Percentiles rank a stretch among this genome's conserved stretches.
phyloP scores from a whole-genome alignment of 2,797 vertebrate species.

The Sebastes nivosus region DNA sequence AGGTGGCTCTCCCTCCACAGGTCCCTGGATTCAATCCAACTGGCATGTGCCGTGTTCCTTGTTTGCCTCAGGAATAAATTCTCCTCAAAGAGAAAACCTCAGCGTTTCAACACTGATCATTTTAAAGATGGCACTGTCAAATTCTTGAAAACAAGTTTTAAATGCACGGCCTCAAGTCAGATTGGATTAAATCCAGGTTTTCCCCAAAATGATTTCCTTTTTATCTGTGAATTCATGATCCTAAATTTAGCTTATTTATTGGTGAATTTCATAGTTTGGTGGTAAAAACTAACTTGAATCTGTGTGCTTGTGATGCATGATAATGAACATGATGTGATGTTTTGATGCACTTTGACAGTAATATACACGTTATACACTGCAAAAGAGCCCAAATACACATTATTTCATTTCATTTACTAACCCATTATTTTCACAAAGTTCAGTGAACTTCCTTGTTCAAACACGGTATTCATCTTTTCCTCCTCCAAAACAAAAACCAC shows the following conservation, averaged over 20 bases:
- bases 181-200: constrained; percentile 55
- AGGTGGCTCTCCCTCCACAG: constrained; percentile 16
- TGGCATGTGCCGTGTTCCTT: constrained; percentile 39
- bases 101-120: background rate
- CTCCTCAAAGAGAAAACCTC: constrained; percentile 19
- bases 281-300: background rate
- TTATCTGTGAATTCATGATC: background rate
- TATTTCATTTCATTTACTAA: constrained; percentile 7
- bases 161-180: constrained; percentile 15
- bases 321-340: constrained; percentile 11
- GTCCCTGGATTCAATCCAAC: constrained; percentile 62
- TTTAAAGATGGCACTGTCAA: background rate
- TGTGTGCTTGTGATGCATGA: constrained; percentile 23
- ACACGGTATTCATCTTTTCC: background rate
- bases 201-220: background rate
- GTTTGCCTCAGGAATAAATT: constrained; percentile 27
- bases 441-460: background rate
- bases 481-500: too few relatives aligned
- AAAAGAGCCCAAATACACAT: constrained; percentile 1
- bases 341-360: constrained; percentile 12
- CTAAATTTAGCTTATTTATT: background rate
- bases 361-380: background rate
- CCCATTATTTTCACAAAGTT: background rate
- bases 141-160: background rate
- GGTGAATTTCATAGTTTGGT: background rate